Evolutionary conservation across 2,797 vertebrate genomes (phyloP).

Genomic region (Coluber constrictor): DNA sequence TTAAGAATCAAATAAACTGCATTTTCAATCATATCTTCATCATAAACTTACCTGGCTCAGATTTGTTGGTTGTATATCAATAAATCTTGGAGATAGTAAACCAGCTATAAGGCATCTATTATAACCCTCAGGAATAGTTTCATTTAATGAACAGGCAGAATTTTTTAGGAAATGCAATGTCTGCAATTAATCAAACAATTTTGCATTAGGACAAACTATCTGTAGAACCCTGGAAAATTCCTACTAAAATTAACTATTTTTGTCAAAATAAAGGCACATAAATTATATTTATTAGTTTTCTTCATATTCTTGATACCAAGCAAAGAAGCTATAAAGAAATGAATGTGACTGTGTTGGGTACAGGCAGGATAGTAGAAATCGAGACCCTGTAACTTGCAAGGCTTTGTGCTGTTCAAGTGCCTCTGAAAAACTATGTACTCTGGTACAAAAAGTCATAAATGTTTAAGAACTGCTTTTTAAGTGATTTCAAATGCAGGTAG

Average conservation of each 20-base stretch:
- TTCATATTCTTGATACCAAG: neutral
- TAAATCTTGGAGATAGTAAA: slow-evolving; percentile 84
- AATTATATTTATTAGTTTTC: neutral
- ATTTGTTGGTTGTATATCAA: slow-evolving; percentile 82
- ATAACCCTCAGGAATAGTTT: slow-evolving; percentile 84
- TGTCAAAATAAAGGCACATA: neutral
- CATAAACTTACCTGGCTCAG: slow-evolving; percentile 73
- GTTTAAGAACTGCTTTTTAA: neutral
- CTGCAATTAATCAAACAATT: slow-evolving; percentile 64
- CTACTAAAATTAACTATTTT: neutral
- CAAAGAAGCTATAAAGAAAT: neutral
- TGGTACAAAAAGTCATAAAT: neutral
- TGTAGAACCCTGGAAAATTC: neutral
- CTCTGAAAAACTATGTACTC: neutral
- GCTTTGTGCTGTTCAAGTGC: neutral
- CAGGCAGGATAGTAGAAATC: neutral
- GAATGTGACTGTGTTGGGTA: neutral
- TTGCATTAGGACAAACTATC: neutral
- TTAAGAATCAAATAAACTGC: neutral
- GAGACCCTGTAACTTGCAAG: neutral
- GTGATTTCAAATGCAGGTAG: neutral
- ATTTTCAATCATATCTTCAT: neutral
- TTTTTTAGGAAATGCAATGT: slow-evolving; percentile 91
- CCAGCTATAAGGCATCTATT: slow-evolving; percentile 90
- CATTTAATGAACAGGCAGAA: slow-evolving; percentile 82